phyloP scores from a whole-genome alignment of 1,140 invertebrate species.

The Drosophila pseudoobscura region DNA sequence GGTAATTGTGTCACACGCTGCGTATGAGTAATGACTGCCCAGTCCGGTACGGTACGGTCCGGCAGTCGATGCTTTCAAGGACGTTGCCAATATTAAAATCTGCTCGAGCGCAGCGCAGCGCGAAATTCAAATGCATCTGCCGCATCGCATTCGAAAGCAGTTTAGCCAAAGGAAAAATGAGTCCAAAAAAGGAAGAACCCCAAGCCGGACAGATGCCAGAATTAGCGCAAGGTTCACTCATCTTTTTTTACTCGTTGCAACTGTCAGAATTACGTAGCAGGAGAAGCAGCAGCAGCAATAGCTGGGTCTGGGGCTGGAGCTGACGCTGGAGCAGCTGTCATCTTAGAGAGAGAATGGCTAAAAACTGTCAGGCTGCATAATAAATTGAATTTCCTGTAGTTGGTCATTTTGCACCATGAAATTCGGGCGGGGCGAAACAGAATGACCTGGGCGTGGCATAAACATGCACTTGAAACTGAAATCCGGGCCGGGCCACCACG shows the following conservation, averaged over 20 bases:
- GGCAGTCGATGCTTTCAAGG: constrained; percentile 64
- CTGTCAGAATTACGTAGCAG: constrained; percentile 23
- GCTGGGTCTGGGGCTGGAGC: constrained; percentile 1
- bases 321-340: constrained; percentile 53
- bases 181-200: constrained; percentile 15
- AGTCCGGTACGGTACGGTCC: constrained; percentile 12
- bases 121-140: constrained; percentile 79
- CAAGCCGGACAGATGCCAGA: constrained; percentile 66
- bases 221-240: constrained; percentile 64
- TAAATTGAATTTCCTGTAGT: constrained; percentile 78
- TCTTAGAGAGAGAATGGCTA: constrained; percentile 59
- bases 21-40: constrained; percentile 74
- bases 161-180: constrained; percentile 20
- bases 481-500: constrained; percentile 41
- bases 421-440: constrained; percentile 28
- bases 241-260: constrained; percentile 37
- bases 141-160: constrained; percentile 64
- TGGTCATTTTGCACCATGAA: constrained; percentile 75
- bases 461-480: constrained; percentile 62
- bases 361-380: constrained; percentile 78
- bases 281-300: constrained; percentile 1
- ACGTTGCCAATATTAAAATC: constrained; percentile 75
- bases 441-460: constrained; percentile 47
- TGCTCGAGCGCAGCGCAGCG: constrained; percentile 72
- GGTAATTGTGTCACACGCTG: constrained; percentile 66